Evolutionary conservation across 2,888 invertebrate species (phyloP).

Genomic region (Megalurothrips usitatus): DNA sequence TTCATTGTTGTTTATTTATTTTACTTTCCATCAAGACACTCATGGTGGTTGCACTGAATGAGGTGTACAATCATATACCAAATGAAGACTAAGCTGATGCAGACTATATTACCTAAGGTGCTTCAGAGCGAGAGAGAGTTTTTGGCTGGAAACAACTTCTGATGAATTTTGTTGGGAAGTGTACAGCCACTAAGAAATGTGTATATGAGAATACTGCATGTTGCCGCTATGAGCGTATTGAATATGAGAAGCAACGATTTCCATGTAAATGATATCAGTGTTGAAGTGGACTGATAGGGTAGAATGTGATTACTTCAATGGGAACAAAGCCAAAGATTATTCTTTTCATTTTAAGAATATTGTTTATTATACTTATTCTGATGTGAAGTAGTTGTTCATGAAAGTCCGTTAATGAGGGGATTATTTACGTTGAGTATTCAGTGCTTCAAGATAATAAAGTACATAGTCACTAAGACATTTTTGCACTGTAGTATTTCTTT

Average conservation of each 20-base stretch:
- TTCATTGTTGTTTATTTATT: slow-evolving; percentile 5
- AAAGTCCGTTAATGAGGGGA: neutral
- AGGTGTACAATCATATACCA: no score
- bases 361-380: slow-evolving; percentile 32
- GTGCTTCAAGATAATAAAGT: neutral
- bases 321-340: slow-evolving; percentile 83
- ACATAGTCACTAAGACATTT: neutral
- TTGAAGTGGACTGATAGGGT: slow-evolving; percentile 31
- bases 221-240: neutral
- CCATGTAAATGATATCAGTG: slow-evolving; percentile 46
- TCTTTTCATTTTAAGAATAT: slow-evolving; percentile 46
- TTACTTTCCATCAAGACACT: neutral
- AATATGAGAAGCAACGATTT: slow-evolving; percentile 53
- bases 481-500: neutral
- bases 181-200: no score
- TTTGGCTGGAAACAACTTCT: no score
- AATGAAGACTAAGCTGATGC: no score
- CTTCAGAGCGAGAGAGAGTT: no score
- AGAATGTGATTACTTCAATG: slow-evolving; percentile 59
- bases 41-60: neutral
- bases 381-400: neutral
- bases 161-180: no score
- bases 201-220: no score
- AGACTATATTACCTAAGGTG: no score
- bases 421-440: neutral